Conservation (phyloP, 2,888 invertebrate genomes). For the Caradrina clavipalpis region DNA sequence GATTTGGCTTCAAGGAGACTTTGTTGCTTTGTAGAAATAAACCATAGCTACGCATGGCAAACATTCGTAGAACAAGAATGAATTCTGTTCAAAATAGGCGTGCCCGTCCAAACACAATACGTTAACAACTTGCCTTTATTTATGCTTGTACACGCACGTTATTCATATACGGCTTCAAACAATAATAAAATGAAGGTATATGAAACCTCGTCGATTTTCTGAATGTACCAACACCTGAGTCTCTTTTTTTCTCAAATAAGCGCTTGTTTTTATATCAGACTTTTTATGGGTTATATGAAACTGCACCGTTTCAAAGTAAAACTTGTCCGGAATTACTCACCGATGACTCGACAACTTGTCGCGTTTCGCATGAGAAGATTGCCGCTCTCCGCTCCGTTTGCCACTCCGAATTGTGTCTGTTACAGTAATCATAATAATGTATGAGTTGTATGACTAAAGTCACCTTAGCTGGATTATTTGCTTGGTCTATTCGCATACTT, state of each 20-base stretch:
- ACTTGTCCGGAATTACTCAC: constrained; percentile 66
- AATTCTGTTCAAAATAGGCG: constrained; percentile 18
- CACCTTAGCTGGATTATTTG: constrained; percentile 43
- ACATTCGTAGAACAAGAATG: constrained; percentile 1
- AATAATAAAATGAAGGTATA: constrained; percentile 21
- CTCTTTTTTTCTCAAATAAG: constrained; percentile 19
- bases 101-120: constrained; percentile 33
- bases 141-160: constrained; percentile 25
- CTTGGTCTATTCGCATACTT: constrained; percentile 46
- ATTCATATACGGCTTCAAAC: constrained; percentile 51
- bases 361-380: constrained; percentile 76
- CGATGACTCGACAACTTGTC: constrained; percentile 71
- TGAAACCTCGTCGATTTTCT: constrained; percentile 36
- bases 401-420: constrained; percentile 69
- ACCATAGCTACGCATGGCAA: not conserved
- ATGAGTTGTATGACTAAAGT: constrained; percentile 49
- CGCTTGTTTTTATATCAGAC: constrained; percentile 40
- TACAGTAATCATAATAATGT: constrained; percentile 62
- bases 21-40: constrained; percentile 8
- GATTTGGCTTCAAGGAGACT: constrained; percentile 11
- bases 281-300: constrained; percentile 47
- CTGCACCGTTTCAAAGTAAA: constrained; percentile 56
- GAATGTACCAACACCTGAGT: constrained; percentile 16
- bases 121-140: constrained; percentile 35
- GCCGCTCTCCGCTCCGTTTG: constrained; percentile 72